Base-by-base conservation (phyloP, 2,797 vertebrate genomes). In the Cuculus canorus region DNA sequence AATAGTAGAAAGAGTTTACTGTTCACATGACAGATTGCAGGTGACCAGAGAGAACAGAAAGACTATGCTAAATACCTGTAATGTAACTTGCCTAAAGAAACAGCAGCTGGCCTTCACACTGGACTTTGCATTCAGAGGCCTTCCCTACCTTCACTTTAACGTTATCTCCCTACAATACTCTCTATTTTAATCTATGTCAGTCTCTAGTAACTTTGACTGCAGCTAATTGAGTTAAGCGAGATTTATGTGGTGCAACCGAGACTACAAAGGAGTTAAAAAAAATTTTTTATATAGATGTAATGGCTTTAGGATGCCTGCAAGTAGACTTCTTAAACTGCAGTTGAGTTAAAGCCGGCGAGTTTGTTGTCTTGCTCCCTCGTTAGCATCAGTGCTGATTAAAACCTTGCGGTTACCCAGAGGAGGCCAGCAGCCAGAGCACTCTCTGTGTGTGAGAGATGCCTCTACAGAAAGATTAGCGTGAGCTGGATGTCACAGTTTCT, bases 361-460 rank as follows among this genome's bases (percentile, higher is more conserved):
- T 13, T 0, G 1, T 15, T 0, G 1, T 15, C 17, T 41, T 39
- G 24, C 16, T 41, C 8, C 24, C 21, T 33, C 7, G 21, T 52
- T 16, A 68, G 32, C 14, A 9, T 4, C 10, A 14, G 10, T 17
- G n/a, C 57, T 21, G 8, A 4, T 11, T 10, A 11, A 43, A 48
- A 22, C 21, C 48, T 10, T 9, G 5, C 13, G 1, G 8, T n/a
- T 32, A 32, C 15, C 50, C 45, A 12, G 68, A 4, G 2, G 56
- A 59, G 45, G 37, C 5, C 33, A 14, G 25, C 0, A 2, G 33
- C 22, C 3, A 11, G 25, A 70, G 35, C 4, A 18, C 35, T 48
- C 25, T 3, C 22, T 21, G 15, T 12, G 5, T 4, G 19, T 18
- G 54, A 17, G 27, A 35, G 24, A 18, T 6, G 18, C 37, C 61